Conservation (phyloP, 2,113 vertebrate genomes). For the Campylomormyrus numenius region DNA sequence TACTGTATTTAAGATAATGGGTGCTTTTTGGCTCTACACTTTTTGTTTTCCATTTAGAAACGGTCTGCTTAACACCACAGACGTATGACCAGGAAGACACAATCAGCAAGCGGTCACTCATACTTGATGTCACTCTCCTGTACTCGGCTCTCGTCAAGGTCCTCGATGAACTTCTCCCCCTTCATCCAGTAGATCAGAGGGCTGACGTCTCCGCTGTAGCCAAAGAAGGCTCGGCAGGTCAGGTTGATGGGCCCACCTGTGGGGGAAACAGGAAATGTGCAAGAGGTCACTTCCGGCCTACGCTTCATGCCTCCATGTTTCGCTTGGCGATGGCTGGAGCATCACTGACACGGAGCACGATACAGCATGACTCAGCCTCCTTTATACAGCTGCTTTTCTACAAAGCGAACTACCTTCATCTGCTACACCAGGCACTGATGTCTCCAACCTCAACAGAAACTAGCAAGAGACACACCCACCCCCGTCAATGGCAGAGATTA, state of each 20-base stretch:
- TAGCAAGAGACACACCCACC: neutral
- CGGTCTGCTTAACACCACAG: neutral
- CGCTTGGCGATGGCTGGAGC: neutral
- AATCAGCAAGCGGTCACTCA: slow-evolving; percentile 31
- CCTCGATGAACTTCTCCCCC: slow-evolving; percentile 98
- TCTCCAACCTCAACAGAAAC: neutral
- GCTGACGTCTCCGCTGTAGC: slow-evolving; percentile 91
- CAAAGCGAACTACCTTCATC: neutral
- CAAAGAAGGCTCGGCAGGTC: slow-evolving; percentile 94
- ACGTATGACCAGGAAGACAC: neutral
- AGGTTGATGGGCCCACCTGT: slow-evolving; percentile 85
- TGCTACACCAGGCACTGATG: neutral
- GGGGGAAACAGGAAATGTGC: slow-evolving; percentile 18
- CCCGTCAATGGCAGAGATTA: neutral
- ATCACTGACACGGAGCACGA: neutral
- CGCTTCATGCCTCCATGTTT: neutral
- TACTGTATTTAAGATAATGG: neutral
- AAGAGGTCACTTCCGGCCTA: neutral
- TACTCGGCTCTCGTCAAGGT: slow-evolving; percentile 89
- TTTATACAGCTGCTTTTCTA: neutral
- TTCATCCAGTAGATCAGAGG: slow-evolving; percentile 99
- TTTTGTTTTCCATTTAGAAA: neutral
- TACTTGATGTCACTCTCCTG: slow-evolving; percentile 97
- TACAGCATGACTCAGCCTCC: neutral
- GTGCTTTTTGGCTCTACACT: neutral